These are phyloP conservation scores for Cydia fagiglandana DNA, from an alignment of 1,140 invertebrate species.

Conservation along the genomic window DNA sequence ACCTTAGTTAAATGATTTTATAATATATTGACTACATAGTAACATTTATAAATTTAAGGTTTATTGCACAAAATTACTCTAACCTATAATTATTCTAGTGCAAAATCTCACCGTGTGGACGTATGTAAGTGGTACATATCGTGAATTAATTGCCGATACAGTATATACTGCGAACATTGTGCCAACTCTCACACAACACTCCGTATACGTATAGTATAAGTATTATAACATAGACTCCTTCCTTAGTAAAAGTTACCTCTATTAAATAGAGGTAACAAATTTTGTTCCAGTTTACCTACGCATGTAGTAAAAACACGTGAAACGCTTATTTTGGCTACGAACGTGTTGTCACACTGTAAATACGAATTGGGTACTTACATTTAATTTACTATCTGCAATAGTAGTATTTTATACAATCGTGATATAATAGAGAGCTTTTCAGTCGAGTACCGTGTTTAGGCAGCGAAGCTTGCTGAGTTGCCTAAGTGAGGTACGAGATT, in stretches of 20 bases:
- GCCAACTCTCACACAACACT: neutral
- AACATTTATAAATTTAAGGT: neutral
- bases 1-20: neutral
- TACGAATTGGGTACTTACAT: neutral
- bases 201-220: neutral
- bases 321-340: neutral
- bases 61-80: neutral
- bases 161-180: neutral
- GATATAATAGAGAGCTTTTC: too few species aligned
- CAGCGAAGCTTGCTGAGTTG: too few species aligned
- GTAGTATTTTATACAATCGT: too few species aligned
- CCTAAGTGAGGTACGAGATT: too few species aligned
- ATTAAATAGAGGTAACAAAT: too few species aligned
- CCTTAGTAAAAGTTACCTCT: neutral
- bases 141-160: neutral
- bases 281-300: neutral
- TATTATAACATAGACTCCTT: neutral
- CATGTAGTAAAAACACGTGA: neutral
- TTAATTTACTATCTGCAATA: too few species aligned
- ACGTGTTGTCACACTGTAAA: neutral
- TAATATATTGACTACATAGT: neutral
- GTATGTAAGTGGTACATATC: neutral
- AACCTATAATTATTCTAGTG: neutral
- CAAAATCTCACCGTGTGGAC: conserved; percentile 1
- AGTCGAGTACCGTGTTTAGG: too few species aligned